phyloP scores from a whole-genome alignment of 2,888 invertebrate genomes.

The Chymomyza caudatula region DNA sequence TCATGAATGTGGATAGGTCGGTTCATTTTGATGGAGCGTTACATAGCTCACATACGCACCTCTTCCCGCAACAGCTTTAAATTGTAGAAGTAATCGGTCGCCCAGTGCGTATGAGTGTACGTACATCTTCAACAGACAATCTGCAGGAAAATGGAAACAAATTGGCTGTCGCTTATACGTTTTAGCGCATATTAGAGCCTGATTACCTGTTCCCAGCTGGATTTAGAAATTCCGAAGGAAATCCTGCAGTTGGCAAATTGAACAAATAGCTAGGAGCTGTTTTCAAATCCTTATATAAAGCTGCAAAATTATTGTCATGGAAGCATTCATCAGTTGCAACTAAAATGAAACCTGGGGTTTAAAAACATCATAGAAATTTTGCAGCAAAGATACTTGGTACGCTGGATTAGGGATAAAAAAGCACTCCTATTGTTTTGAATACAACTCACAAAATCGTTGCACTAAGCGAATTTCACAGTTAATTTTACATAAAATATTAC shows the following conservation, averaged over 20 bases:
- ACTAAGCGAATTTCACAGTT: too few relatives aligned
- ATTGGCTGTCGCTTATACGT: slow-evolving; percentile 49
- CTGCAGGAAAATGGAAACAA: slow-evolving; percentile 55
- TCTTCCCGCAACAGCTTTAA: neutral
- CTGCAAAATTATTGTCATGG: slow-evolving; percentile 34
- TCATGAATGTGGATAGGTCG: neutral
- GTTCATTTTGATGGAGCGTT: neutral
- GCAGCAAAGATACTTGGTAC: slow-evolving; percentile 58
- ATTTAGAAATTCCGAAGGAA: slow-evolving; percentile 12
- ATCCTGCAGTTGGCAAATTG: slow-evolving; percentile 27
- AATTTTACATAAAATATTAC: too few relatives aligned
- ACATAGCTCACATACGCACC: neutral
- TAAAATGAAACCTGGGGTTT: slow-evolving; percentile 28
- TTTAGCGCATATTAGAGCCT: slow-evolving; percentile 45
- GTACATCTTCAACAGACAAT: slow-evolving; percentile 28
- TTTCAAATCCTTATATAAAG: slow-evolving; percentile 30
- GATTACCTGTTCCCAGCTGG: neutral
- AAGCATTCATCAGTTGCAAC: slow-evolving; percentile 12
- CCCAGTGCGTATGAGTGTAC: slow-evolving; percentile 35
- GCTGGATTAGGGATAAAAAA: too few relatives aligned
- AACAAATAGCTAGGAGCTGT: slow-evolving; percentile 11
- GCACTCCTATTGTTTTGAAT: too few relatives aligned
- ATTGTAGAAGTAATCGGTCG: neutral
- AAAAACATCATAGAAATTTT: slow-evolving; percentile 51
- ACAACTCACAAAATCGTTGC: too few relatives aligned